Base-by-base conservation (phyloP, 2,888 invertebrate genomes). In the Incurvaria masculella region DNA sequence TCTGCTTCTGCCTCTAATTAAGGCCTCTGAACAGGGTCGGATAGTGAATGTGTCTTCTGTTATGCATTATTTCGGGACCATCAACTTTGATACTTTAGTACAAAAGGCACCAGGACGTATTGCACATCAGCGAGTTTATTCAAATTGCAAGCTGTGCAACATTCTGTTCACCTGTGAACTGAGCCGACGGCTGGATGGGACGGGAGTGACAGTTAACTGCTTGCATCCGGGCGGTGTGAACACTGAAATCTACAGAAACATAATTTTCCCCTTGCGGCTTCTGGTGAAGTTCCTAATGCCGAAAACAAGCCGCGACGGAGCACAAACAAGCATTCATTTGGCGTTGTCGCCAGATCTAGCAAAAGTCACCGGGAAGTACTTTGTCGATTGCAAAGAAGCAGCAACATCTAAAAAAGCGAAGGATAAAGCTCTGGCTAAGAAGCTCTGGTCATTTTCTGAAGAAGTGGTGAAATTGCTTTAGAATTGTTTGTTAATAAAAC, bases 161-260 rank as follows among this genome's bases (percentile, higher is more conserved):
- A 80, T 89, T 0, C 85, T 89, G 0, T 82, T 83, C 56, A 87
- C 88, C 0, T 69, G 80, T 44, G 89, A 89, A 5, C 61, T 90
- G 14, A 86, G 83, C 47, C 76, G 84, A 66, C 76, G 81, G 1
- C 60, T 89, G 59, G 68, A 72, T 54, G 67, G 84, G 1, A 72
- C 84, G 4, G 83, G 83, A 14, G 84, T 92, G 0, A 88, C 88
- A 0, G 89, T 81, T 0, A 92, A 91, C 62, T 88, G 86, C 56
- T 68, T 91, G 45, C 91, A 92, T 69, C 92, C 93, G 0, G 93
- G 93, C 18, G 81, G 88, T 66, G 87, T 91, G 42, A 84, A 84
- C 63, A 86, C 87, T 1, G 88, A 87, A 18, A 89, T 90, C 45
- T 89, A 89, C 83, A 79, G 87, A 45, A 83, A 83, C 56, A 80